Conservation (phyloP, 2,113 vertebrate genomes). For the Tichodroma muraria region DNA sequence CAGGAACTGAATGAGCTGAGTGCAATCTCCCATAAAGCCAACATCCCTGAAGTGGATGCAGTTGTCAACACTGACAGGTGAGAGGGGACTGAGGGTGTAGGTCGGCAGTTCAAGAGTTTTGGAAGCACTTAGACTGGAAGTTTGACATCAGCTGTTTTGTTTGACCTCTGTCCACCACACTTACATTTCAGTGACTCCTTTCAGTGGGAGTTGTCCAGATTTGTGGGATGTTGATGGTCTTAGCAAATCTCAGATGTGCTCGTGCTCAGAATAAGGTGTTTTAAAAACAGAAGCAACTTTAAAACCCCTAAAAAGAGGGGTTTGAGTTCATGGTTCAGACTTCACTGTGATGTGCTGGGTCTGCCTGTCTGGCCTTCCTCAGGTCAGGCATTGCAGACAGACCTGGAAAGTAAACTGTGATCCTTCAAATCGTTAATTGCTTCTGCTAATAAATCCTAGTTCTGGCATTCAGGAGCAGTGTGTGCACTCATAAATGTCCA, state of each 20-base stretch:
- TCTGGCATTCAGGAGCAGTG: background rate
- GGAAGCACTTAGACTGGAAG: background rate
- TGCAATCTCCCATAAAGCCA: constrained; percentile 94
- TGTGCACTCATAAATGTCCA: background rate
- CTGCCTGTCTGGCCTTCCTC: background rate
- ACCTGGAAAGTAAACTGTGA: background rate
- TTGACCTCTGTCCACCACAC: background rate
- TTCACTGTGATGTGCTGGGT: background rate
- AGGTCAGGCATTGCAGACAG: background rate
- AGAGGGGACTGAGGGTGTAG: background rate
- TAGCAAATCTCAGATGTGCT: background rate
- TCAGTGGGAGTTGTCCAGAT: background rate
- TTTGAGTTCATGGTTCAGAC: background rate
- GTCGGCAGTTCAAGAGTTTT: background rate
- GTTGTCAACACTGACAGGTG: constrained; percentile 95
- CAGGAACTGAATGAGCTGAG: constrained; percentile 96
- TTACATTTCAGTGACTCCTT: background rate
- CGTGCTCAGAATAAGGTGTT: background rate
- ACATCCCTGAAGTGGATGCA: constrained; percentile 96
- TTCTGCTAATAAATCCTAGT: background rate
- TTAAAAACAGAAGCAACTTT: background rate
- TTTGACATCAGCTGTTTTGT: background rate
- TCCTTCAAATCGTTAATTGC: background rate
- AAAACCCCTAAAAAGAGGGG: background rate
- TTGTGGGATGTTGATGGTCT: background rate